A percentile compares a stretch with the other conserved stretches of the same genome.
phyloP scores from a whole-genome alignment of 2,797 vertebrate species.

The Cephalopachus bancanus region DNA sequence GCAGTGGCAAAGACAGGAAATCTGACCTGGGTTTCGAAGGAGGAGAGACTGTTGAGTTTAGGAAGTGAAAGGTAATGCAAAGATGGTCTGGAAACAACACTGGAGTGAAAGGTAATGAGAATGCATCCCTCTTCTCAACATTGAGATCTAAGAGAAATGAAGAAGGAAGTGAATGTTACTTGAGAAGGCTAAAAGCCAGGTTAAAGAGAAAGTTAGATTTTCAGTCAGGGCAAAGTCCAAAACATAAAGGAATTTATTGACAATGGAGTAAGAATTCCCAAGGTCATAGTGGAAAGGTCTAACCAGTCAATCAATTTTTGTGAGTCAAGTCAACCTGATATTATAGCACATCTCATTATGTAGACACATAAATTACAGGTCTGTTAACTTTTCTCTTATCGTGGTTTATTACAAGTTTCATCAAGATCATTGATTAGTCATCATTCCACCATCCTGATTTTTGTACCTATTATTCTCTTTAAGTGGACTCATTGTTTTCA shows the following conservation, averaged over 20 bases:
- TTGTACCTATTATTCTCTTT: not conserved
- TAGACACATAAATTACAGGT: not conserved
- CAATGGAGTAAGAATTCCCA: not conserved
- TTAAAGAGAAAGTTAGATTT: not conserved
- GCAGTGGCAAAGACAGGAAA: not conserved
- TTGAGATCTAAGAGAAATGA: not conserved
- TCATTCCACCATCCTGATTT: not conserved
- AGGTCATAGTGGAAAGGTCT: not conserved
- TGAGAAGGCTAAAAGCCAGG: not conserved
- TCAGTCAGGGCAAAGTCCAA: not conserved
- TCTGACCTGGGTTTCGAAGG: not conserved
- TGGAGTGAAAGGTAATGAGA: not conserved
- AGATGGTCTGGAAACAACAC: not conserved
- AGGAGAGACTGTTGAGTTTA: not conserved
- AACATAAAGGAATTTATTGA: not conserved
- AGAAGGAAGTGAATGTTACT: not conserved
- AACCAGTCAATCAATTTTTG: not conserved
- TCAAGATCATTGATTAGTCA: not conserved
- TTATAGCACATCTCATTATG: not conserved
- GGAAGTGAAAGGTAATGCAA: not conserved
- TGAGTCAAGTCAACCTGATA: not conserved
- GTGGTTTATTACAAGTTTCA: not conserved
- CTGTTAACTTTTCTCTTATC: not conserved
- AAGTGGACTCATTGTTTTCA: not conserved
- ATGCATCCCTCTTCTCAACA: not conserved